Evolutionary conservation across 1,140 invertebrate genomes (phyloP), one percentile per base, ranked within the genome.

Genomic region (Apis florea): DNA sequence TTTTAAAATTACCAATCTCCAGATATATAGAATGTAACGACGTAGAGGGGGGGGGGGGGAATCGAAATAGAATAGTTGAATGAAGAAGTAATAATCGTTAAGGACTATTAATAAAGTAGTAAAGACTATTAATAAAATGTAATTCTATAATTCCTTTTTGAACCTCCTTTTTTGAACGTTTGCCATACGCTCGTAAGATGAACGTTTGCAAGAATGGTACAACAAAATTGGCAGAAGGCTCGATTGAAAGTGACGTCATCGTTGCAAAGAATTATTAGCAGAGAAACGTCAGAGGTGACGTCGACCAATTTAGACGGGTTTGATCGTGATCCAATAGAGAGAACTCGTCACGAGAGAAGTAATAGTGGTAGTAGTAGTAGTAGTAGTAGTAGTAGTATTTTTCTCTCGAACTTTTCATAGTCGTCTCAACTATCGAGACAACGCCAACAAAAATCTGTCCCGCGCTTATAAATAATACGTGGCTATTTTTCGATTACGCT

Each of bases 271-370:
- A 70, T 70, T 70, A 69, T 78, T 70, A 31, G 31, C n/a, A 47
- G 0, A 47, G 5, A 4, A 59, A 59, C 76, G 76, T 78, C 76
- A 78, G 24, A 9, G 56, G 19, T 71, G 76, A 79, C 76, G 76
- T 63, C 54, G 67, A 19, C 12, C 54, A 70, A 53, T 71, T 61
- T 79, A 61, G 26, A 70, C 47, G 63, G 47, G n/a, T 71, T 79
- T 79, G 67, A 71, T 61, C 49, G 3, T 1, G 5, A 26, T 79
- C 76, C 76, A 79, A 79, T 13, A 21, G 26, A 47, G n/a, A n/a
- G n/a, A 15, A 40, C 21, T 59, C 66, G 24, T 53, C 76, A 15
- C 40, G 17, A 8, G 15, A 11, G n/a, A 10, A 24, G 15, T 11
- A n/a, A n/a, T n/a, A n/a, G n/a, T n/a, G n/a, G n/a, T n/a, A n/a